phyloP scores from a whole-genome alignment of 1,140 invertebrate species.

The Hydropsyche tenuis region DNA sequence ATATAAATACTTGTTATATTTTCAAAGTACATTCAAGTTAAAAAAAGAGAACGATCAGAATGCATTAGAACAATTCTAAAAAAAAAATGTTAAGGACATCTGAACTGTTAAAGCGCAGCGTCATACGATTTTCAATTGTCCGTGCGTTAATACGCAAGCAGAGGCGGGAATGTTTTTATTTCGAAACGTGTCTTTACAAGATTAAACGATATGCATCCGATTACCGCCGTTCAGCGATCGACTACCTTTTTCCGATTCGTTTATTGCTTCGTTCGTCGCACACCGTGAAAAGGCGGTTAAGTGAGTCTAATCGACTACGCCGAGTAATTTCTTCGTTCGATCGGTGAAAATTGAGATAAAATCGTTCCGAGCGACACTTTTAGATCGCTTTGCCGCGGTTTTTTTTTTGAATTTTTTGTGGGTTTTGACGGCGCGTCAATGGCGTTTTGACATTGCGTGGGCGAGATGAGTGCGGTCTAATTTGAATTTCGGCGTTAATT shows the following conservation, averaged over 20 bases:
- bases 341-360: slow-evolving; percentile 14
- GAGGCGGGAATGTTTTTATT: slow-evolving; percentile 11
- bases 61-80: too few relatives aligned
- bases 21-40: too few relatives aligned
- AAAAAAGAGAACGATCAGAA: too few relatives aligned
- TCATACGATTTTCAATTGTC: slow-evolving; percentile 13
- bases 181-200: slow-evolving; percentile 33
- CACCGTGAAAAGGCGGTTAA: slow-evolving; percentile 22
- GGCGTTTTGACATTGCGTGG: background rate
- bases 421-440: too few relatives aligned
- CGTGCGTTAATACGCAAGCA: background rate
- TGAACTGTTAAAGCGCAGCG: background rate
- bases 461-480: background rate
- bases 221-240: slow-evolving; percentile 6
- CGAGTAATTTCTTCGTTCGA: slow-evolving; percentile 10
- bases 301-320: slow-evolving; percentile 17
- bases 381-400: background rate
- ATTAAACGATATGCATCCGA: slow-evolving; percentile 37
- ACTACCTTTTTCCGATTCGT: background rate
- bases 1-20: too few relatives aligned
- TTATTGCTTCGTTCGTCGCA: too few relatives aligned
- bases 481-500: slow-evolving; percentile 18
- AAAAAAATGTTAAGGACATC: background rate
- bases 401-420: too few relatives aligned
- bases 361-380: slow-evolving; percentile 19